Conservation (phyloP, 1,140 invertebrate species). For the Halesus radiatus region DNA sequence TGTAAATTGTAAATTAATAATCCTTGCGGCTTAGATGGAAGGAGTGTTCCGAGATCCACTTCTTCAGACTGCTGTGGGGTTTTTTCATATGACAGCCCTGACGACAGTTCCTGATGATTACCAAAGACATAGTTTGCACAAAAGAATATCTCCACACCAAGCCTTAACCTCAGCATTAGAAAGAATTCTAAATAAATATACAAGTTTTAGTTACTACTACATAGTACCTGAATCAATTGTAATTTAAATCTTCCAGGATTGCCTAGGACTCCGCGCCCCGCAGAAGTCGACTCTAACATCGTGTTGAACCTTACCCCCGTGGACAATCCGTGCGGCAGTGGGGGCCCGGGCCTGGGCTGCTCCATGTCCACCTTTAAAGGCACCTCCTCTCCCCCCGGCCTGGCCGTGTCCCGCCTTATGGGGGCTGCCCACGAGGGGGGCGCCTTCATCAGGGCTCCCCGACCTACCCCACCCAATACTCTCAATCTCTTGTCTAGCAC, state of each 20-base stretch:
- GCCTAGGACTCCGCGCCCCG: conserved; percentile 60
- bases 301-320: conserved; percentile 83
- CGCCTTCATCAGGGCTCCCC: conserved; percentile 73
- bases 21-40: no score
- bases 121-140: no score
- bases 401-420: conserved; percentile 33
- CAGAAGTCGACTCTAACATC: conserved; percentile 78
- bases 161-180: no score
- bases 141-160: no score
- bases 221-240: not conserved
- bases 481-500: conserved; percentile 78
- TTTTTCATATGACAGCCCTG: no score
- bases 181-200: no score
- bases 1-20: no score
- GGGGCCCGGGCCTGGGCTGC: conserved; percentile 63
- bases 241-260: conserved; percentile 17
- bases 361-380: conserved; percentile 76
- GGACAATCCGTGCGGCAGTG: conserved; percentile 60
- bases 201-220: no score
- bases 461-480: conserved; percentile 86
- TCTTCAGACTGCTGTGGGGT: no score
- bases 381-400: conserved; percentile 66
- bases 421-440: conserved; percentile 60
- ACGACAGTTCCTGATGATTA: no score
- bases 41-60: no score